These are phyloP conservation scores for Mimumesa dahlbomi DNA, from an alignment of 2,888 invertebrate genomes.

Conservation along the genomic window DNA sequence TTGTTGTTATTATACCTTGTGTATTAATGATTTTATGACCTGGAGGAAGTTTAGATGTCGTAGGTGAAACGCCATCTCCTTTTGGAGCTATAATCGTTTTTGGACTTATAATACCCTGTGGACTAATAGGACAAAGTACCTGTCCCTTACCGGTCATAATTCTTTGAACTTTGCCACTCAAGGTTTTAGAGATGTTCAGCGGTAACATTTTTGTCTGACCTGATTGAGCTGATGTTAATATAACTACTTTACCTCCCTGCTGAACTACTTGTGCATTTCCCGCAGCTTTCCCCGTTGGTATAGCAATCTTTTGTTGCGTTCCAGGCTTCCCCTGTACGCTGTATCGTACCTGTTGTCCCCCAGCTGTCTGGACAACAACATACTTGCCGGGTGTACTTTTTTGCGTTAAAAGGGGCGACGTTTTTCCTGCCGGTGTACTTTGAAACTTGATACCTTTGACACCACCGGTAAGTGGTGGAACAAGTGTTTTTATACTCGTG, in stretches of 20 bases:
- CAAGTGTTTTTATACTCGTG: constrained; percentile 75
- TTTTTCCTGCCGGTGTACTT: constrained; percentile 63
- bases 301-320: constrained; percentile 70
- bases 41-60: constrained; percentile 79
- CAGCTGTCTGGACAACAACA: constrained; percentile 76
- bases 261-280: constrained; percentile 75
- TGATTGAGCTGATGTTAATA: constrained; percentile 74
- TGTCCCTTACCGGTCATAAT: constrained; percentile 84
- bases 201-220: constrained; percentile 74
- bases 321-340: constrained; percentile 72
- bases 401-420: constrained; percentile 65
- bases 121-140: constrained; percentile 76
- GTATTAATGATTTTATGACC: constrained; percentile 76
- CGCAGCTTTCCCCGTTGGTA: constrained; percentile 66
- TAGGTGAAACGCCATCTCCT: constrained; percentile 76
- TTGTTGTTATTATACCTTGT: constrained; percentile 75
- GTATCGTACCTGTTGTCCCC: constrained; percentile 73
- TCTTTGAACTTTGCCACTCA: constrained; percentile 81
- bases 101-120: constrained; percentile 61
- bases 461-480: constrained; percentile 73
- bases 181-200: constrained; percentile 76
- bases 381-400: constrained; percentile 74
- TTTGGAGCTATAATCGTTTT: constrained; percentile 71
- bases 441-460: constrained; percentile 74
- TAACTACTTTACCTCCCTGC: constrained; percentile 77